Conservation (phyloP, 2,888 invertebrate species). For the Ophion ventricosus region DNA sequence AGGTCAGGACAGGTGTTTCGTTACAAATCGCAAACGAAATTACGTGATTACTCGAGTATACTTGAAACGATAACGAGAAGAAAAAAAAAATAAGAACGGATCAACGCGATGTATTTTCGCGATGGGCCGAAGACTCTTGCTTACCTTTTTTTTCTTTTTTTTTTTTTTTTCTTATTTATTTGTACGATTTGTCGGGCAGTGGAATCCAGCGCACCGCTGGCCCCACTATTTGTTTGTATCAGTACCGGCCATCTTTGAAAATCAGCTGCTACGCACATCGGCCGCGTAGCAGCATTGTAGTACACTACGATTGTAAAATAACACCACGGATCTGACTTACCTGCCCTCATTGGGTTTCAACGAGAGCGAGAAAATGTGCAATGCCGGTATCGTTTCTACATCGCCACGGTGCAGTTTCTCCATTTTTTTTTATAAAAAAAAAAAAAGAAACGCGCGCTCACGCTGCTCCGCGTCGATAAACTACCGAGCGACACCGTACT, state of each 20-base stretch:
- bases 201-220: constrained; percentile 68
- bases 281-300: constrained; percentile 48
- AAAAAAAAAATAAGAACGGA: neutral
- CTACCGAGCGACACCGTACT: constrained; percentile 1
- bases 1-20: constrained; percentile 73
- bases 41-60: neutral
- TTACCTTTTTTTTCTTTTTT: constrained; percentile 53
- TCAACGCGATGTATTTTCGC: neutral
- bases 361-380: constrained; percentile 30
- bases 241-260: constrained; percentile 76
- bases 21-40: constrained; percentile 13
- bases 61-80: constrained; percentile 1
- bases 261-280: constrained; percentile 72
- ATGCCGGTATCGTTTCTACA: constrained; percentile 6
- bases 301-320: constrained; percentile 34
- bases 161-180: constrained; percentile 39
- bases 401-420: neutral
- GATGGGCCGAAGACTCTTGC: constrained; percentile 1
- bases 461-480: constrained; percentile 30
- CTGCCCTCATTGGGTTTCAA: constrained; percentile 41
- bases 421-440: constrained; percentile 3
- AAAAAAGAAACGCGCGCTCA: neutral
- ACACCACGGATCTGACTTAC: constrained; percentile 34
- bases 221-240: constrained; percentile 76
- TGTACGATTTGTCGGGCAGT: constrained; percentile 51